These are phyloP conservation scores for Melitaea cinxia DNA, from an alignment of 1,140 invertebrate species.

Conservation along the genomic window DNA sequence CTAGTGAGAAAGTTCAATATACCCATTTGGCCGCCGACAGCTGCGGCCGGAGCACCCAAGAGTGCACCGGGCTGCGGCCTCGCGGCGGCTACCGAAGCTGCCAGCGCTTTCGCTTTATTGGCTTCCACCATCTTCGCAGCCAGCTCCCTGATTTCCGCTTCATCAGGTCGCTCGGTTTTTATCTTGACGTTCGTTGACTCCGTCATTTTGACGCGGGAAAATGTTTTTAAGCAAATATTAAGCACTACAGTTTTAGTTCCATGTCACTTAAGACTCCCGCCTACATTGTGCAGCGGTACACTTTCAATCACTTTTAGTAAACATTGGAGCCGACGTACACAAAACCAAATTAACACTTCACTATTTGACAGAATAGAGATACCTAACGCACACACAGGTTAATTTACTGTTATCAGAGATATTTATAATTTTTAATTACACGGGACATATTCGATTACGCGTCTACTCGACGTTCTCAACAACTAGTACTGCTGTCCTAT, in stretches of 20 bases:
- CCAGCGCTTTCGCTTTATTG: conserved; percentile 87
- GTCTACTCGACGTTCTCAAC: conserved; percentile 37
- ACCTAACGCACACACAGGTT: conserved; percentile 35
- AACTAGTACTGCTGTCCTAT: conserved; percentile 38
- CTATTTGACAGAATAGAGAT: conserved; percentile 64
- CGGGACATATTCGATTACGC: conserved; percentile 31
- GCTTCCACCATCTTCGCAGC: conserved; percentile 93
- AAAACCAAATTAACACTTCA: conserved; percentile 59
- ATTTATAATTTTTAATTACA: conserved; percentile 35
- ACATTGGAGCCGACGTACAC: conserved; percentile 54
- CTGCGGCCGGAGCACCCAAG: conserved; percentile 62
- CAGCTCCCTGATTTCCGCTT: conserved; percentile 92
- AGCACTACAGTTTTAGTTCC: conserved; percentile 25
- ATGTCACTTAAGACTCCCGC: conserved; percentile 33
- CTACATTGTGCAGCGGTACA: conserved; percentile 58
- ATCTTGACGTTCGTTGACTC: conserved; percentile 78
- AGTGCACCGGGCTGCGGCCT: conserved; percentile 61
- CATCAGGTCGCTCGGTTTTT: conserved; percentile 92
- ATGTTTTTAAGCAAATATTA: conserved; percentile 15
- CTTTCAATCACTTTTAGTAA: conserved; percentile 49
- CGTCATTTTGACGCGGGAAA: conserved; percentile 54
- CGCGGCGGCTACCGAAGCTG: conserved; percentile 74
- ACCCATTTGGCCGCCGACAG: conserved; percentile 79
- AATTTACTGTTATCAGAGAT: conserved; percentile 36
- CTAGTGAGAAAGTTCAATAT: conserved; percentile 84